Evolutionary conservation across 37 sponge, comb jelly and placozoan genomes (phyloP), one percentile per base, ranked within the genome.

Genomic region (Ephydatia muelleri): DNA sequence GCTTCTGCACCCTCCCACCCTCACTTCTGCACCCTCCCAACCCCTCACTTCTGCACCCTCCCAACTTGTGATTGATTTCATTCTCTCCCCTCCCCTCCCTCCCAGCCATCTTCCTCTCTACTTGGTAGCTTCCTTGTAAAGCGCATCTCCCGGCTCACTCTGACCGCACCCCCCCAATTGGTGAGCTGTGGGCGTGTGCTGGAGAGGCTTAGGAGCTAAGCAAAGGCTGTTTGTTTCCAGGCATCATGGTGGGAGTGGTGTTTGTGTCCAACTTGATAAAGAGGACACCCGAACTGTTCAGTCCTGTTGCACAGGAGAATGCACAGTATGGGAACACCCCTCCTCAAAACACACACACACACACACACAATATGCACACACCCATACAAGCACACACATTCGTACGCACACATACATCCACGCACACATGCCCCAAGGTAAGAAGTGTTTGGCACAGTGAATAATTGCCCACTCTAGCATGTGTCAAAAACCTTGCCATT

Each of bases 101-200:
- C 74, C 29, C 49, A 96, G 96, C 0, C 97, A 95, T 68, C 89
- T 99, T 26, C 94, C 99, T 12, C 90, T 92, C 38, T 99, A 99
- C 81, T 43, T 99, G 66, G 94, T 97, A 19, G 97, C 99, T 70
- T 94, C 99, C 21, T 99, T 78, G 82, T 78, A 33, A 99, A 99
- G 84, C 91, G 88, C 73, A 86, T 99, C 68, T 77, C 94, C 23
- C 57, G 95, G 28, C 76, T 95, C 65, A 49, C 92, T 11, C 96
- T 99, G 38, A 70, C 87, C 26, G 94, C 96, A n/a, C 94, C 97
- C 22, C 94, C 97, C 22, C 81, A 91, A 92, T 91, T 84, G 21
- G 38, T 22, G 34, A 12, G 38, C 75, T 35, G 25, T 26, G 22
- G 0, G 5, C 47, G 19, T 5, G 0, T 5, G 29, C n/a, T 22